Percentiles rank a stretch among this genome's conserved stretches.
Evolutionary conservation across 2,113 vertebrate genomes (phyloP).

Genomic region (Cyprinodon brontotheroides): DNA sequence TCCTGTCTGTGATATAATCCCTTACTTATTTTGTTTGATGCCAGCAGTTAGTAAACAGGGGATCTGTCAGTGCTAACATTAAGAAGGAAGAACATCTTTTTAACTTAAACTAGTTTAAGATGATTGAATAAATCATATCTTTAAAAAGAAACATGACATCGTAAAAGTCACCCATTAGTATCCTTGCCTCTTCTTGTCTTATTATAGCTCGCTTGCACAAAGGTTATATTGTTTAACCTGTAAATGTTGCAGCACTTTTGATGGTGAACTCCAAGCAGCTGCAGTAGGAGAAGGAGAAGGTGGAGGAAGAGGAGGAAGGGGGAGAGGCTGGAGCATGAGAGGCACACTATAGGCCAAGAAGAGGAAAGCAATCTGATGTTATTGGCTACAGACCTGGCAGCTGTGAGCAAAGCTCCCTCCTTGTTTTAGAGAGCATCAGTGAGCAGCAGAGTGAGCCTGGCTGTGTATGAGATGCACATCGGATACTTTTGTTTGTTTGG

Average conservation of each 20-base stretch:
- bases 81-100: not conserved
- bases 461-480: conserved; percentile 68
- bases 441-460: conserved; percentile 64
- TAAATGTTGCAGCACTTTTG: conserved; percentile 37
- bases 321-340: conserved; percentile 31
- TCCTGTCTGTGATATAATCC: conserved; percentile 2
- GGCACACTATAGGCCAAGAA: conserved; percentile 65
- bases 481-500: conserved; percentile 69
- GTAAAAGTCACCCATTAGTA: conserved; percentile 16
- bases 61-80: not conserved
- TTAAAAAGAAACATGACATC: conserved; percentile 1
- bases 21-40: not conserved
- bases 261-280: conserved; percentile 60
- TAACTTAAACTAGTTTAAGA: not conserved
- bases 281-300: conserved; percentile 24
- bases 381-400: conserved; percentile 72
- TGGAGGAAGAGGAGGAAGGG: conserved; percentile 5
- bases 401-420: conserved; percentile 69
- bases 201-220: conserved; percentile 26
- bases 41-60: not conserved
- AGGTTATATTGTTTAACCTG: conserved; percentile 24
- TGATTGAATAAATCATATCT: conserved; percentile 8
- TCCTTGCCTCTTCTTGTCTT: conserved; percentile 8
- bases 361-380: conserved; percentile 54
- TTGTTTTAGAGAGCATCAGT: conserved; percentile 72